phyloP scores from a whole-genome alignment of 2,797 vertebrate species.

The Parauchenoglanis ngamensis region DNA sequence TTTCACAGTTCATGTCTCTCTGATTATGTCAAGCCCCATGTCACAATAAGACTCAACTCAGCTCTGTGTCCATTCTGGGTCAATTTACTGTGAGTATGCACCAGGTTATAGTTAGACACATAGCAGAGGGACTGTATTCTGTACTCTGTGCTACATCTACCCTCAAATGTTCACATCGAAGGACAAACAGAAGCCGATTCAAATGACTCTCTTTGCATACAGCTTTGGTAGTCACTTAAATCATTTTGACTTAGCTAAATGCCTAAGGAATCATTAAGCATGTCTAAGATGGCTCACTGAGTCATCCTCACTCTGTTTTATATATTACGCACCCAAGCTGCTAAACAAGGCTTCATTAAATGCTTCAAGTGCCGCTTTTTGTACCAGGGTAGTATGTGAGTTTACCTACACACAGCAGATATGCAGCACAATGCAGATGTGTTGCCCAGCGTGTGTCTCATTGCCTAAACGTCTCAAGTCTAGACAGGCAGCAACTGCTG shows the following conservation, averaged over 20 bases:
- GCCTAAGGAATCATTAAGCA: neutral
- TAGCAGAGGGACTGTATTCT: neutral
- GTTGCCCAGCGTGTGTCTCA: conserved; percentile 51
- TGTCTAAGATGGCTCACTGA: neutral
- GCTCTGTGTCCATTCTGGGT: neutral
- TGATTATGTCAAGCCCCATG: neutral
- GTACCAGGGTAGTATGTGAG: neutral
- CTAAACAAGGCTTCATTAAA: neutral
- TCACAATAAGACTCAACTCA: neutral
- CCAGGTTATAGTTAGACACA: neutral
- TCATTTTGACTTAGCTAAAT: neutral
- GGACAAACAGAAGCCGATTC: neutral
- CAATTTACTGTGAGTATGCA: neutral
- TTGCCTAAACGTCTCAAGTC: conserved; percentile 51
- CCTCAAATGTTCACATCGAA: neutral
- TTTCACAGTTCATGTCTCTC: neutral
- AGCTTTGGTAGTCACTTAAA: neutral
- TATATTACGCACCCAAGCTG: neutral
- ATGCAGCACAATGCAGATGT: conserved; percentile 66
- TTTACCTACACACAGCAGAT: conserved; percentile 54
- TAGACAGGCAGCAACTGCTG: conserved; percentile 69
- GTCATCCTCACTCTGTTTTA: neutral
- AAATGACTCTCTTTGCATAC: neutral
- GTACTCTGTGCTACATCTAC: neutral
- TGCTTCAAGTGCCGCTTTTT: conserved; percentile 1